These are phyloP conservation scores for Podabrus alpinus DNA, from an alignment of 2,888 invertebrate species.

Conservation along the genomic window DNA sequence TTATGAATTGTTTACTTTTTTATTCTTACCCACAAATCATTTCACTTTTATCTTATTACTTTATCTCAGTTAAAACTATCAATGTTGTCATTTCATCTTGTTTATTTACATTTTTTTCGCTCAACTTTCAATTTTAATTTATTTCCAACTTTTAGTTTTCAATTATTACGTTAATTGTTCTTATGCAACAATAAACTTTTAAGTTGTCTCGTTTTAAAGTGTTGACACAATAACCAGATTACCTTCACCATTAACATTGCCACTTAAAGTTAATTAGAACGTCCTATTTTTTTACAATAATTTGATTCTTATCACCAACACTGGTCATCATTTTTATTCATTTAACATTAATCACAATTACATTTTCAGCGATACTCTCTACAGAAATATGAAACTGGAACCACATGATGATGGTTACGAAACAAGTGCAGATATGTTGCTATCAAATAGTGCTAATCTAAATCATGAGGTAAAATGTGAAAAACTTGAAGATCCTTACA, in stretches of 20 bases:
- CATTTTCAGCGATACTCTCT: background rate
- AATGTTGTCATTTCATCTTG: constrained; percentile 9
- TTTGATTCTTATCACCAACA: background rate
- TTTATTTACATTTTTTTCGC: constrained; percentile 15
- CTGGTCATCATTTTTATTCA: background rate
- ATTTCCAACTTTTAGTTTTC: background rate
- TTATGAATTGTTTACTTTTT: constrained; percentile 3
- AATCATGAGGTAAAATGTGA: constrained; percentile 55
- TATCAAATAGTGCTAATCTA: constrained; percentile 52
- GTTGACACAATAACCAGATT: constrained; percentile 39
- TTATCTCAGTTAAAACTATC: background rate
- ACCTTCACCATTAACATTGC: constrained; percentile 42
- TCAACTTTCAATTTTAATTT: background rate
- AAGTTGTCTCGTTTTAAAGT: constrained; percentile 25
- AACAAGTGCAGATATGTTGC: constrained; percentile 71
- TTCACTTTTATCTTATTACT: background rate
- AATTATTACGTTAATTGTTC: background rate
- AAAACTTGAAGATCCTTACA: constrained; percentile 75
- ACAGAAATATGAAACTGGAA: constrained; percentile 62
- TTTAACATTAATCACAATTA: background rate
- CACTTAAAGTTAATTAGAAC: constrained; percentile 42
- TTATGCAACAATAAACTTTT: constrained; percentile 28
- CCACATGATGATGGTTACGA: constrained; percentile 89
- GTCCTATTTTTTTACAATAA: constrained; percentile 38
- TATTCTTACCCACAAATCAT: background rate